These are phyloP conservation scores for Odontocerum albicorne DNA, from an alignment of 2,888 invertebrate genomes.

Conservation along the genomic window DNA sequence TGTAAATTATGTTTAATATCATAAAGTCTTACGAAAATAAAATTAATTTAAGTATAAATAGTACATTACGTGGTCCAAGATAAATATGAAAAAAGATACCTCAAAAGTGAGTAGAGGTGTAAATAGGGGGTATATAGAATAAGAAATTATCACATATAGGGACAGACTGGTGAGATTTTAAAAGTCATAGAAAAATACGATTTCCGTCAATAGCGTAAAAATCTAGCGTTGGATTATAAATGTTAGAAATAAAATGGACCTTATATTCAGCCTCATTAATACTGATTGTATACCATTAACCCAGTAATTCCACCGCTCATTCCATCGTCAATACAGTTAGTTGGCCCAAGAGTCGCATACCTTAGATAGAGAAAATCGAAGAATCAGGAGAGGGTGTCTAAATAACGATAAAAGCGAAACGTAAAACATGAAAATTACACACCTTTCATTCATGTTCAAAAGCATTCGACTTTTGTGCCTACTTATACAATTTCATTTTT, in stretches of 20 bases:
- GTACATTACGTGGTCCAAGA: conserved; percentile 30
- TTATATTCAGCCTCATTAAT: conserved; percentile 35
- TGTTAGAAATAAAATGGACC: conserved; percentile 35
- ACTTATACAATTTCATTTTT: conserved; percentile 16
- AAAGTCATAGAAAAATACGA: conserved; percentile 36
- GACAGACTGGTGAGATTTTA: conserved; percentile 31
- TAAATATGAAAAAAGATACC: conserved; percentile 24
- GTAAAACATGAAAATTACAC: background rate
- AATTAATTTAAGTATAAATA: conserved; percentile 14
- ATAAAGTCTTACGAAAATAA: conserved; percentile 15
- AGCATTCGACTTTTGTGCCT: conserved; percentile 18
- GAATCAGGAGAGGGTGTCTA: too few species aligned
- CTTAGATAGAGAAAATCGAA: too few species aligned
- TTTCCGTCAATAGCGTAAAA: conserved; percentile 29
- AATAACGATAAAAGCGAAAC: too few species aligned
- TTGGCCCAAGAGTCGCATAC: conserved; percentile 20
- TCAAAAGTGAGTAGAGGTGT: conserved; percentile 15
- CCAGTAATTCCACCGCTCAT: conserved; percentile 3
- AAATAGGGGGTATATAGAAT: conserved; percentile 20
- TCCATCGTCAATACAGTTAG: conserved; percentile 6
- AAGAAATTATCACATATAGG: conserved; percentile 33
- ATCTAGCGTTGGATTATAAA: conserved; percentile 29
- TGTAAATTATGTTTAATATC: conserved; percentile 3
- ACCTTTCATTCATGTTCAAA: background rate
- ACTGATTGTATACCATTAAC: conserved; percentile 34